These are phyloP conservation scores for Agrilus biguttatus DNA, from an alignment of 2,888 invertebrate species.

Conservation along the genomic window DNA sequence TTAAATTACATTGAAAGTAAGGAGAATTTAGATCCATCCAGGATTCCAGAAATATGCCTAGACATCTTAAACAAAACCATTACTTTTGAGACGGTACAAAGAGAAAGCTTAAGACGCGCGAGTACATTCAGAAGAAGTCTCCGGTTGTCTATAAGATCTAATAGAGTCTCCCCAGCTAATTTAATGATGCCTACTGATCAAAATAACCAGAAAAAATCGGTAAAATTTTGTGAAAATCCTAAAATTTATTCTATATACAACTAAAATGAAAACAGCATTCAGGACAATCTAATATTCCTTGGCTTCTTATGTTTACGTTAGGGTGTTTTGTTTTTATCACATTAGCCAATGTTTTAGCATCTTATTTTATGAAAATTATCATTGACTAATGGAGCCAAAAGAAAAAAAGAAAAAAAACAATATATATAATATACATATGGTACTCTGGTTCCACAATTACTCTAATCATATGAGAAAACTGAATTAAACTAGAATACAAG, in stretches of 20 bases:
- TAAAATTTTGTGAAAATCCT: constrained; percentile 21
- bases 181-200: constrained; percentile 2
- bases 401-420: too few species aligned
- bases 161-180: constrained; percentile 10
- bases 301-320: too few species aligned
- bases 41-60: constrained; percentile 22
- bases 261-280: background rate
- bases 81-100: constrained; percentile 15
- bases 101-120: constrained; percentile 15
- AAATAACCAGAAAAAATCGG: constrained; percentile 13
- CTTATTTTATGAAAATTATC: too few species aligned
- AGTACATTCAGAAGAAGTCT: constrained; percentile 20
- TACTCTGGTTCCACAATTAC: too few species aligned
- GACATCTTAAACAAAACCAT: constrained; percentile 15
- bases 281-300: too few species aligned
- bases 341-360: too few species aligned
- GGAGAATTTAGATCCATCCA: constrained; percentile 15
- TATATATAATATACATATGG: too few species aligned
- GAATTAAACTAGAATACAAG: too few species aligned
- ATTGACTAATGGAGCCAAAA: too few species aligned
- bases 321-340: too few species aligned
- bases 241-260: constrained; percentile 17
- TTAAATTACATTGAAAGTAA: constrained; percentile 19
- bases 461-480: too few species aligned
- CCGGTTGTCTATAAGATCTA: constrained; percentile 16